A percentile compares a stretch with the other conserved stretches of the same genome.
These are phyloP conservation scores for Atherinomorus stipes DNA, from an alignment of 2,113 vertebrate species.

Conservation along the genomic window DNA sequence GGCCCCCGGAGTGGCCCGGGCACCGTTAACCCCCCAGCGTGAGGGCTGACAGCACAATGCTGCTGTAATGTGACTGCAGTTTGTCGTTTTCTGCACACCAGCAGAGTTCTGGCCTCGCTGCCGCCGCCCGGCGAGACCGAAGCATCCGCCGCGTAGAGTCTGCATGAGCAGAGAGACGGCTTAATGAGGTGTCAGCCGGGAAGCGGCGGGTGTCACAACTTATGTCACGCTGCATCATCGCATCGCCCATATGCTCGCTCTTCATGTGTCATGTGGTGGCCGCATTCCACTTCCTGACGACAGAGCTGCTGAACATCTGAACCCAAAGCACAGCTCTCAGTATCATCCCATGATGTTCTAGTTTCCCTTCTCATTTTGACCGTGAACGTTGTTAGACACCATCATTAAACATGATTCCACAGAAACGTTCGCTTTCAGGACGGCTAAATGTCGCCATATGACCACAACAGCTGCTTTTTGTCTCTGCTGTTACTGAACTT, in stretches of 20 bases:
- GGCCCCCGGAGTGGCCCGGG: background rate
- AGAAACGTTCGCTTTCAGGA: too few species aligned
- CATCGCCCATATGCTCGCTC: conserved; percentile 9
- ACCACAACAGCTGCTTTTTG: too few species aligned
- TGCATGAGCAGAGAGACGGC: background rate
- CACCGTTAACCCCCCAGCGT: background rate
- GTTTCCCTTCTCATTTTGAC: too few species aligned
- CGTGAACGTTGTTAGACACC: too few species aligned
- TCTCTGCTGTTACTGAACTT: too few species aligned
- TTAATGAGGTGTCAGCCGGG: conserved; percentile 38
- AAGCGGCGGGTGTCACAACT: conserved; percentile 20
- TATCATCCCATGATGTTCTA: background rate
- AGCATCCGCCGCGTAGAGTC: background rate
- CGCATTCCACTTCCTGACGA: background rate
- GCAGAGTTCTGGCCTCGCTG: background rate
- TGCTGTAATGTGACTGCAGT: background rate
- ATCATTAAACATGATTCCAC: too few species aligned
- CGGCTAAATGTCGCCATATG: too few species aligned
- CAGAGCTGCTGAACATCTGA: background rate
- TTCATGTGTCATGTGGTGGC: background rate
- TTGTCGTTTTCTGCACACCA: background rate
- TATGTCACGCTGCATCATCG: conserved; percentile 35
- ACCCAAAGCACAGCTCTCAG: background rate
- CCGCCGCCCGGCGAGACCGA: background rate
- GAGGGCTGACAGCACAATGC: background rate